Percentiles rank a stretch among this genome's conserved stretches.
phyloP scores from a whole-genome alignment of 2,888 invertebrate genomes.

The Limnephilus lunatus region DNA sequence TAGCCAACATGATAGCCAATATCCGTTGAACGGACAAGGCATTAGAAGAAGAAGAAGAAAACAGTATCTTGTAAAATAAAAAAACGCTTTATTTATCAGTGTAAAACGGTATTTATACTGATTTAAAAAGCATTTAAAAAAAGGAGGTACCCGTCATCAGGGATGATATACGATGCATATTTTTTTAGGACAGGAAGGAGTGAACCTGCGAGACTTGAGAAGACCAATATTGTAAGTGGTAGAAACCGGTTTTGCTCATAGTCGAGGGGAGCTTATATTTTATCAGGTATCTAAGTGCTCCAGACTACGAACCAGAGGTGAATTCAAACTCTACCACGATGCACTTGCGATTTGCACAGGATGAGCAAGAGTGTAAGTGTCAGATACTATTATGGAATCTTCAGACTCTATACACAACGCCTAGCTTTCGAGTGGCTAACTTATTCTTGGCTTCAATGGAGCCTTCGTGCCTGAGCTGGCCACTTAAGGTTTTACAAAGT shows the following conservation, averaged over 20 bases:
- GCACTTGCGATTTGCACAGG: background rate
- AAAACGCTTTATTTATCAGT: background rate
- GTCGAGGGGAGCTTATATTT: background rate
- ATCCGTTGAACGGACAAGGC: too few relatives aligned
- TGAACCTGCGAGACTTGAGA: background rate
- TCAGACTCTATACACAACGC: background rate
- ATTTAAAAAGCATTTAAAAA: background rate
- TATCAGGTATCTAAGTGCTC: background rate
- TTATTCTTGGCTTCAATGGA: background rate
- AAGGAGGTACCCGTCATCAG: background rate
- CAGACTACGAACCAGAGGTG: background rate
- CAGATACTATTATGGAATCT: too few relatives aligned
- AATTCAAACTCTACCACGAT: background rate
- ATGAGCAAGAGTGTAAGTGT: background rate
- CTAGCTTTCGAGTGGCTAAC: background rate
- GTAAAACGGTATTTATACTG: background rate
- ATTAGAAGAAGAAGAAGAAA: too few relatives aligned
- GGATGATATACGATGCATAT: background rate
- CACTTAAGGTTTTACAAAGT: background rate
- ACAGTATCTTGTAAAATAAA: too few relatives aligned
- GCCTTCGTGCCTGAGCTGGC: background rate
- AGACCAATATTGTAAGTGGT: background rate
- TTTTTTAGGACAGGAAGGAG: background rate
- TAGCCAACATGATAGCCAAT: too few relatives aligned
- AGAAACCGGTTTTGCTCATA: background rate